Conservation (phyloP, 2,113 vertebrate species). For the Lophochroa leadbeateri region DNA sequence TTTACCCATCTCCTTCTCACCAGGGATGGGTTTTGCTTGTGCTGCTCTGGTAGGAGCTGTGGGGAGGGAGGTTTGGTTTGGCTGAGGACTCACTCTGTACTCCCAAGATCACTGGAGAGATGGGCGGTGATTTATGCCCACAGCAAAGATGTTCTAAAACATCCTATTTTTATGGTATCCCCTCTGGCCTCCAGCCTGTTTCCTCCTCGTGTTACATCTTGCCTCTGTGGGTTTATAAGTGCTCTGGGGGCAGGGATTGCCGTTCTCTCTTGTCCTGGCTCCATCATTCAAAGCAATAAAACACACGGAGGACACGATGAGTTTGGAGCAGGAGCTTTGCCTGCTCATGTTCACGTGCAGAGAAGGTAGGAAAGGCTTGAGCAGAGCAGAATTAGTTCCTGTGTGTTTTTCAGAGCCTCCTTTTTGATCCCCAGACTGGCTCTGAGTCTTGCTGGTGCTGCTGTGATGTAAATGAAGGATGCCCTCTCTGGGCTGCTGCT, state of each 20-base stretch:
- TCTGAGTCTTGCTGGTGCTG: neutral
- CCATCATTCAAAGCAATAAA: neutral
- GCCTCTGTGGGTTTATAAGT: neutral
- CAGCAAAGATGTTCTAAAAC: neutral
- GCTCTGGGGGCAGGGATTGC: constrained; percentile 23
- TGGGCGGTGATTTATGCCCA: constrained; percentile 26
- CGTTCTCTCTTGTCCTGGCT: neutral
- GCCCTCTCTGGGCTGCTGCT: neutral
- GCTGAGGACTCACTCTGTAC: neutral
- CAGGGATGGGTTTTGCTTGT: neutral
- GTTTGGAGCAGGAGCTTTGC: neutral
- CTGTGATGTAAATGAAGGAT: neutral
- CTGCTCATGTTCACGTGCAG: accelerated
- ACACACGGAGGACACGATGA: accelerated
- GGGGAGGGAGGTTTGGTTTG: neutral
- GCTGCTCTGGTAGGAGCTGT: neutral
- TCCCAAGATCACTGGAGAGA: neutral
- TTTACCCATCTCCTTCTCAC: neutral
- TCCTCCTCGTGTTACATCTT: constrained; percentile 51
- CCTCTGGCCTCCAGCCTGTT: constrained; percentile 30
- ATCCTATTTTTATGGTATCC: constrained; percentile 39
- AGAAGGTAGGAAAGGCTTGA: neutral
- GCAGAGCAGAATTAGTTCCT: neutral
- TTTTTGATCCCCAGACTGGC: neutral
- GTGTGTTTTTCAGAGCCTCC: accelerated